phyloP scores from a whole-genome alignment of 2,888 invertebrate genomes.

The Micropterix aruncella region DNA sequence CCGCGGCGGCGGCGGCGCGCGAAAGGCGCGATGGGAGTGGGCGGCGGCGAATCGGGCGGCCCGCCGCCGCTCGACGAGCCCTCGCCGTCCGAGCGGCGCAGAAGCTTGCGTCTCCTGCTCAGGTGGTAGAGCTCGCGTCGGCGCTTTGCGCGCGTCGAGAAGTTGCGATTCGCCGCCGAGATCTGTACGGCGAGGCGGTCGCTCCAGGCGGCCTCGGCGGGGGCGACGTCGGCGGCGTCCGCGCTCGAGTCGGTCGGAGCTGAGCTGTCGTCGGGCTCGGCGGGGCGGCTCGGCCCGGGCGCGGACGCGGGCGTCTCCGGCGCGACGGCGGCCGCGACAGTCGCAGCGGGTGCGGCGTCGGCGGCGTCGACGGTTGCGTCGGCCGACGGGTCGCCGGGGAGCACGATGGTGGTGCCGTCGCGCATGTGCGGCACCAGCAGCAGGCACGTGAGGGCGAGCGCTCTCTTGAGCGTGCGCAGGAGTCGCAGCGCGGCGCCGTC shows the following conservation, averaged over 20 bases:
- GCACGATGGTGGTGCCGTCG: slow-evolving; percentile 6
- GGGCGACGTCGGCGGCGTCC: slow-evolving; percentile 12
- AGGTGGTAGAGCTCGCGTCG: slow-evolving; percentile 29
- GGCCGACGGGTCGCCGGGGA: slow-evolving; percentile 8
- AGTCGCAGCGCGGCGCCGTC: slow-evolving; percentile 31
- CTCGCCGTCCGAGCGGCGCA: slow-evolving; percentile 29
- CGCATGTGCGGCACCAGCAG: slow-evolving; percentile 32
- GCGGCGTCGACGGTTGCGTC: slow-evolving; percentile 12
- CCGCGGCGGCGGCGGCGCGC: too few relatives aligned
- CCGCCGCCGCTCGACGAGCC: too few relatives aligned
- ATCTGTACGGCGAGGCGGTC: slow-evolving; percentile 34
- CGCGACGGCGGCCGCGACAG: slow-evolving; percentile 8
- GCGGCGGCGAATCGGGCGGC: background rate
- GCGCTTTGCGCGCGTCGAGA: slow-evolving; percentile 26
- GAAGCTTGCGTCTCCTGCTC: slow-evolving; percentile 25
- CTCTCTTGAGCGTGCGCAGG: slow-evolving; percentile 31
- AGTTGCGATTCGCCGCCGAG: slow-evolving; percentile 31
- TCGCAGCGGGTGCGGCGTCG: background rate
- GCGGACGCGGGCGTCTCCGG: slow-evolving; percentile 13
- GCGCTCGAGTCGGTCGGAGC: slow-evolving; percentile 3
- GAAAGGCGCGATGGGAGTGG: background rate
- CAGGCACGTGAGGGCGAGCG: slow-evolving; percentile 31
- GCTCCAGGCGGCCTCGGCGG: slow-evolving; percentile 23
- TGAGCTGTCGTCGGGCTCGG: slow-evolving; percentile 13
- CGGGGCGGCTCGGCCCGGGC: slow-evolving; percentile 13